Base-by-base conservation (phyloP, 2,113 vertebrate genomes). In the Caretta caretta region DNA sequence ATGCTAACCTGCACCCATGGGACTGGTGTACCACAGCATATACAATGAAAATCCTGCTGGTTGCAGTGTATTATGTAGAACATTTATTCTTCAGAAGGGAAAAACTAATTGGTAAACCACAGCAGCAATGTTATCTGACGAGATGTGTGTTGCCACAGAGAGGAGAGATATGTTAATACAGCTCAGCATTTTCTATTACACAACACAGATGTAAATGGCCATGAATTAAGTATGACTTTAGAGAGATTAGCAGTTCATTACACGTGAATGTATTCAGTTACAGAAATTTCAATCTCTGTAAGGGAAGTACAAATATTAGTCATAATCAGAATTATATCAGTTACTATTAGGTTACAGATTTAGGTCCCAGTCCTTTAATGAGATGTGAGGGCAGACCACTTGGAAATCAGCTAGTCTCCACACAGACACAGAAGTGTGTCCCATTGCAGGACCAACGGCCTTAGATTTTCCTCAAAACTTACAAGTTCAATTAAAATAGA, bases 51-150 rank as follows among this genome's bases (percentile, higher is more conserved):
- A 65, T 65, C 62, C 14, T 16, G 89, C 79, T 78, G 35, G 53
- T 88, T 90, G 31, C 85, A 84, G 51, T 8, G 31, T 65, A 35
- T 80, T 90, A 96, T 11, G 79, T 65, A 94, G 82, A 93, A 88
- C 38, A 81, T 25, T 87, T 0, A 0, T 65, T 91, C 57, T 54
- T 27, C 88, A 46, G 6, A 92, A 22, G 51, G 51, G 5, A 16
- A 75, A 38, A 75, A 88, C 1, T 79, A 50, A 59, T 17, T 48
- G 1, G 24, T 46, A 24, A 76, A 42, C 72, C 1, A 1, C 2
- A 49, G 72, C 53, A 0, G 1, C 3, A 29, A 46, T 6, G 25
- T 53, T 79, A 88, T 85, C n/a, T 29, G 20, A 72, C 79, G 53
- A 89, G 31, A 82, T 75, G 38, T 82, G 54, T n/a, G 35, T 25